These are phyloP conservation scores for Dipodomys ordii DNA, from an alignment of 2,113 vertebrate genomes.

Conservation along the genomic window DNA sequence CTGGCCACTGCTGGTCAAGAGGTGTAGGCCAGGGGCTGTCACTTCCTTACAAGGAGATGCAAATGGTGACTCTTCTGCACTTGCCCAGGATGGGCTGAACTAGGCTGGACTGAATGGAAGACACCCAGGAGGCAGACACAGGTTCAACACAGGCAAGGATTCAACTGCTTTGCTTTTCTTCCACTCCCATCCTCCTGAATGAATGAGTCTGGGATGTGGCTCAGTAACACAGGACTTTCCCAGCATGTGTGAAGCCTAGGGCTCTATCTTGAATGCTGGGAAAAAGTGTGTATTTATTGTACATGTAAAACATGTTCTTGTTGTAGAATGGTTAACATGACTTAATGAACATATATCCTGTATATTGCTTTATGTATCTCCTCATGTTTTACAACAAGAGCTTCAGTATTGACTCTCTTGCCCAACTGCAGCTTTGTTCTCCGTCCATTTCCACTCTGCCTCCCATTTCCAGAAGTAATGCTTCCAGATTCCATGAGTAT, in stretches of 20 bases:
- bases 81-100: background rate
- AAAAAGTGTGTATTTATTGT: too few species aligned
- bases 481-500: background rate
- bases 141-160: too few species aligned
- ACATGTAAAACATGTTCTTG: too few species aligned
- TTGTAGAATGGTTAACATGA: too few species aligned
- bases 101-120: background rate
- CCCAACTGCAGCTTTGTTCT: background rate
- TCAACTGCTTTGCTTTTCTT: background rate
- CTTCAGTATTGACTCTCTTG: background rate
- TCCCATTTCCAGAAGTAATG: background rate
- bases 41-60: background rate
- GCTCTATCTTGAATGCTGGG: too few species aligned
- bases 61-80: background rate
- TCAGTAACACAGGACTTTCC: too few species aligned
- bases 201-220: too few species aligned
- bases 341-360: too few species aligned
- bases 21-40: rapidly evolving
- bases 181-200: background rate
- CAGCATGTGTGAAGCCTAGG: too few species aligned
- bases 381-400: background rate
- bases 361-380: too few species aligned
- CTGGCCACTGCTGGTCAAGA: background rate
- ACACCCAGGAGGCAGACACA: background rate
- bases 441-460: background rate